Conservation (phyloP, 2,888 invertebrate genomes). For the Andrena minutula region DNA sequence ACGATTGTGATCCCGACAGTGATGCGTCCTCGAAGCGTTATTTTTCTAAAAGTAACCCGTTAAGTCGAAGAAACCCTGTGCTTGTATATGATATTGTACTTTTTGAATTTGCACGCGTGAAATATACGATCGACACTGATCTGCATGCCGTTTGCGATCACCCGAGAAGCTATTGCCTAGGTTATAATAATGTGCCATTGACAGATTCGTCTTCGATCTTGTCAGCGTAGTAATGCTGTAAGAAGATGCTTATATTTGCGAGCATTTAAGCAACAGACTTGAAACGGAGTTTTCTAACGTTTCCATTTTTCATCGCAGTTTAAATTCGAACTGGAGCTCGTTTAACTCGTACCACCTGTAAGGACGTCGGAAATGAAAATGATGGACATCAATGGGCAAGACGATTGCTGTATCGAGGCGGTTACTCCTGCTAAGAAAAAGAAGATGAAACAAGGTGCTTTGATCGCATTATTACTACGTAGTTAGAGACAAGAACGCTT, state of each 20-base stretch:
- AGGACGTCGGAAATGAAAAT: conserved; percentile 73
- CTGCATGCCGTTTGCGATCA: background rate
- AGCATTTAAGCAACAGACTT: conserved; percentile 18
- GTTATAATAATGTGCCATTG: conserved; percentile 62
- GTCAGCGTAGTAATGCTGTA: conserved; percentile 34
- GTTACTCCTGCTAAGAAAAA: conserved; percentile 73
- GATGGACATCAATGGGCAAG: conserved; percentile 75
- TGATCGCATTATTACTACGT: background rate
- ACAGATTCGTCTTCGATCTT: conserved; percentile 54
- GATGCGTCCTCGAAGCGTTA: conserved; percentile 26
- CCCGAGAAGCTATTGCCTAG: conserved; percentile 47
- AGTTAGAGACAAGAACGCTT: background rate
- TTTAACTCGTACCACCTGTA: background rate
- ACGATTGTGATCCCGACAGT: conserved; percentile 29
- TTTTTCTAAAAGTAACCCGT: conserved; percentile 19
- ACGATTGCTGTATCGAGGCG: conserved; percentile 73
- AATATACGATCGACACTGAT: background rate
- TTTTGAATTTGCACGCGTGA: background rate
- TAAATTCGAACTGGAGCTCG: background rate
- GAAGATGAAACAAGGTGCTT: conserved; percentile 80
- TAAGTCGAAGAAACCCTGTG: conserved; percentile 9
- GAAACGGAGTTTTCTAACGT: background rate
- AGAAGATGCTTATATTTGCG: conserved; percentile 2
- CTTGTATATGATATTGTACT: background rate
- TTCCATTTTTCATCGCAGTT: background rate